Evolutionary conservation across 1,140 invertebrate species (phyloP), one percentile per base, ranked within the genome.

Genomic region (Drosophila virilis): DNA sequence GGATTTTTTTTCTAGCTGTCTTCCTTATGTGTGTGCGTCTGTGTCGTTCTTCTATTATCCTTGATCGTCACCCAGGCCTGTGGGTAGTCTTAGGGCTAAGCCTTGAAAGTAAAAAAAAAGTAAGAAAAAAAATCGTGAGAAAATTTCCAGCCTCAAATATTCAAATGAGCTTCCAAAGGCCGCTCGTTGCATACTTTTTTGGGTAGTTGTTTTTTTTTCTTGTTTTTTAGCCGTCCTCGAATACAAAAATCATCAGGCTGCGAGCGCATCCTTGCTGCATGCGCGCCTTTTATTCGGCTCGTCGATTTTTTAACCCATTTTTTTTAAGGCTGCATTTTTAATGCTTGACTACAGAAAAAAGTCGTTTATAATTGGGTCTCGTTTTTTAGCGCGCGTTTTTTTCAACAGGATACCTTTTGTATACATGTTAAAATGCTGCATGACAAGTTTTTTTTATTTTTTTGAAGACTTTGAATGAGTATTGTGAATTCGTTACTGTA

Each of bases 281-380:
- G 61, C 48, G 46, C 78, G 64, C 71, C 70, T 57, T 68, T 68
- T 72, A 54, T 72, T 52, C 33, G 38, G 38, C 59, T 46, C 67
- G 43, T 60, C 74, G 45, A 28, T 81, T 86, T 88, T 78, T 88
- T 88, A 80, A 83, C 71, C 80, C 84, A 69, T 78, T 89, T 89
- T 86, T 85, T 84, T 81, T 32, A 66, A 62, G 71, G 68, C 52
- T 43, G 54, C 66, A 75, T 89, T 88, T 86, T 86, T 86, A 88
- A 89, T 86, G 83, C 84, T 83, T 88, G 83, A 72, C 79, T 88
- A 88, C 76, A 78, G 74, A 68, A 84, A 89, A 86, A 88, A 88
- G 74, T 80, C 77, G 84, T 89, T 83, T 89, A 80, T 89, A 89
- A 89, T 89, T 89, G 74, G 71, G 65, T 67, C 70, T 51, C 50